Percentiles rank a stretch among this genome's conserved stretches.
Evolutionary conservation across 2,888 invertebrate genomes (phyloP).

Genomic region (Hypercompe scribonia): DNA sequence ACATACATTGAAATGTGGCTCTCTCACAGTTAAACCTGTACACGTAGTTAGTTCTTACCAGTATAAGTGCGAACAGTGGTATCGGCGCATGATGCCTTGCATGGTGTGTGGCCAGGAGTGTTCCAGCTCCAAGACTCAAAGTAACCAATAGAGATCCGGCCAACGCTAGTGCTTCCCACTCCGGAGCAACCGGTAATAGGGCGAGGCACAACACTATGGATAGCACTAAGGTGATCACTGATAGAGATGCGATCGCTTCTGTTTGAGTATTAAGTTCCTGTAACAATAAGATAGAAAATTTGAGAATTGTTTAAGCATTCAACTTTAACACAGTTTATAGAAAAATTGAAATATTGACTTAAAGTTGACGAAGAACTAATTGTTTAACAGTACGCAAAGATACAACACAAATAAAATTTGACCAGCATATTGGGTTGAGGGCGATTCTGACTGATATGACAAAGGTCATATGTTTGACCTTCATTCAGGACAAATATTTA

Average conservation of each 20-base stretch:
- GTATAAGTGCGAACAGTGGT: slow-evolving; percentile 91
- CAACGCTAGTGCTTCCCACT: slow-evolving; percentile 88
- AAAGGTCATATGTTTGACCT: too few species aligned
- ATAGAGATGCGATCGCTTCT: slow-evolving; percentile 79
- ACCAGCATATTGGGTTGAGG: too few species aligned
- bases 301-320: neutral
- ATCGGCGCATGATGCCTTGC: slow-evolving; percentile 88
- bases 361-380: too few species aligned
- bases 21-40: neutral
- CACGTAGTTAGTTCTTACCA: slow-evolving; percentile 77
- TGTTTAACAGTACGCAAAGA: too few species aligned
- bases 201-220: slow-evolving; percentile 83
- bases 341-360: too few species aligned
- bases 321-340: too few species aligned
- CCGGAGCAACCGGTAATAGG: slow-evolving; percentile 86
- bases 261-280: slow-evolving; percentile 85
- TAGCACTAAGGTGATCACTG: slow-evolving; percentile 83
- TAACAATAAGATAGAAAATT: slow-evolving; percentile 50
- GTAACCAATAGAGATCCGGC: slow-evolving; percentile 88
- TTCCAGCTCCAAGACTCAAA: slow-evolving; percentile 85
- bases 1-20: too few species aligned
- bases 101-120: slow-evolving; percentile 88
- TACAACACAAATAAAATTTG: too few species aligned
- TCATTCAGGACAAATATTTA: too few species aligned
- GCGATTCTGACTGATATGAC: too few species aligned